phyloP scores from a whole-genome alignment of 2,888 invertebrate genomes.

The Caenorhabditis doughertyi region DNA sequence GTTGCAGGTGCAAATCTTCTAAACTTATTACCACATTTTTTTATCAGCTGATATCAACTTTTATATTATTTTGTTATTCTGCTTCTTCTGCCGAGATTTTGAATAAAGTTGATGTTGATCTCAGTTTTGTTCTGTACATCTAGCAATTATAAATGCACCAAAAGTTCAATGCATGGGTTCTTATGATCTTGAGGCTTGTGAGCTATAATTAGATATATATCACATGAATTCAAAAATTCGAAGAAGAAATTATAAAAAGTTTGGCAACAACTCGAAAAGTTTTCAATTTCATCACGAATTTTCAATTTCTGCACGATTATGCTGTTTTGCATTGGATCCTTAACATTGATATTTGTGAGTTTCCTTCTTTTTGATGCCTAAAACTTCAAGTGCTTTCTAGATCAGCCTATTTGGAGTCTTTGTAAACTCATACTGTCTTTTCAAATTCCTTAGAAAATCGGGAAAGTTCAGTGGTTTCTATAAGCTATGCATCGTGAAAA shows the following conservation, averaged over 20 bases:
- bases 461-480: slow-evolving; percentile 41
- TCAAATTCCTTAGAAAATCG: slow-evolving; percentile 29
- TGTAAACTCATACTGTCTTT: slow-evolving; percentile 22
- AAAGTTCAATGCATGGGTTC: not conserved
- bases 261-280: not conserved
- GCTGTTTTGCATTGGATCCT: slow-evolving; percentile 15
- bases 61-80: not conserved
- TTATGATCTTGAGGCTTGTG: not conserved
- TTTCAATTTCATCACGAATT: not conserved
- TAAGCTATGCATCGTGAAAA: slow-evolving; percentile 43
- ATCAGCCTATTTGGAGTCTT: slow-evolving; percentile 24
- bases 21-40: not conserved
- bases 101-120: not conserved
- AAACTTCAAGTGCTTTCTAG: not conserved
- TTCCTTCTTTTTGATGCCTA: not conserved
- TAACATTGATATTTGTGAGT: slow-evolving; percentile 18
- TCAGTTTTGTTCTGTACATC: not conserved
- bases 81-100: not conserved
- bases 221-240: not conserved
- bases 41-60: not conserved
- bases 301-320: not conserved
- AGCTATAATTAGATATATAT: not conserved
- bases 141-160: not conserved
- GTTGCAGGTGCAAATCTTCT: not conserved
- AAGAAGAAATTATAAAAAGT: not conserved